Evolutionary conservation across 1,140 invertebrate species (phyloP).

Genomic region (Cotesia typhae): DNA sequence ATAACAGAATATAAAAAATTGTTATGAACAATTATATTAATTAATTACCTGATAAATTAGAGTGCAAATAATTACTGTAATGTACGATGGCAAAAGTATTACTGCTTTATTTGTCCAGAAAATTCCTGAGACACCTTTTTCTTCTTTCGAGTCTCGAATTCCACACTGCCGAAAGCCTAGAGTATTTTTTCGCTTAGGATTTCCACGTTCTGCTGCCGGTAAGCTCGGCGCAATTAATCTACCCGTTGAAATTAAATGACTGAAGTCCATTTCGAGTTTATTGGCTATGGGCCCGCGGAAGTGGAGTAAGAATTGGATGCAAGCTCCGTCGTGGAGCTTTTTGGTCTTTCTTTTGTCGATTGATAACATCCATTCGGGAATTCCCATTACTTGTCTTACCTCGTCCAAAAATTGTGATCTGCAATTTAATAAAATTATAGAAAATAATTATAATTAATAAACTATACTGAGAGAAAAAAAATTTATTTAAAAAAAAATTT

Average conservation of each 20-base stretch:
- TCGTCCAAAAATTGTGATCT: conserved; percentile 88
- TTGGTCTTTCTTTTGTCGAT: conserved; percentile 84
- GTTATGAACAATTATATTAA: conserved; percentile 48
- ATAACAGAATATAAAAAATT: conserved; percentile 40
- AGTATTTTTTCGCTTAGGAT: conserved; percentile 75
- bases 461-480: too few relatives aligned
- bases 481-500: too few relatives aligned
- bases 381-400: conserved; percentile 81
- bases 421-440: conserved; percentile 18
- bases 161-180: conserved; percentile 79
- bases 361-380: conserved; percentile 89
- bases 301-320: conserved; percentile 88
- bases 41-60: conserved; percentile 26
- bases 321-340: conserved; percentile 78
- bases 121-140: conserved; percentile 50
- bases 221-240: conserved; percentile 78
- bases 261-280: conserved; percentile 81
- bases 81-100: conserved; percentile 14
- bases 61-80: conserved; percentile 7
- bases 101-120: conserved; percentile 27
- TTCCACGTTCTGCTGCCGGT: conserved; percentile 79
- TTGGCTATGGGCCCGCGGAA: conserved; percentile 85
- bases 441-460: too few relatives aligned
- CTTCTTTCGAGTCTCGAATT: conserved; percentile 76
- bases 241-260: conserved; percentile 76